Evolutionary conservation across 1,140 invertebrate species (phyloP), one percentile per base, ranked within the genome.

Genomic region (Penaeus indicus): DNA sequence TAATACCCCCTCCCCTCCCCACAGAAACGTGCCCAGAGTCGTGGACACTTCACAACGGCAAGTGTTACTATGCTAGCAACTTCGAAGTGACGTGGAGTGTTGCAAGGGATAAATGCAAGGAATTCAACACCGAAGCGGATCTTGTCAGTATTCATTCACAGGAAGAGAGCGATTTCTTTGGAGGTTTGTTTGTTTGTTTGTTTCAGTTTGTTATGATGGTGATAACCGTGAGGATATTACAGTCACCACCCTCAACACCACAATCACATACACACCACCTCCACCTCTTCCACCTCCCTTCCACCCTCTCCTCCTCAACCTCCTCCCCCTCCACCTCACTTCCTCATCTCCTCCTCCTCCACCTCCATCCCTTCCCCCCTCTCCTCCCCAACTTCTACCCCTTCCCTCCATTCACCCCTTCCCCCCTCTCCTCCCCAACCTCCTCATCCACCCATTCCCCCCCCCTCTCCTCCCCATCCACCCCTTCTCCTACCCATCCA

Each of bases 1-100:
- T 8, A 42, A 7, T 42, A 42, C 38, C n/a, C n/a, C n/a, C n/a
- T n/a, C n/a, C n/a, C n/a, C 2, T 32, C 32, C 32, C 2, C 32
- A 3, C 89, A 90, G 89, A 78, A 38, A 90, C 89, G 8, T 90
- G 89, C 25, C 86, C 86, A 32, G 27, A 78, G 16, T 22, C 47
- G 13, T 90, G 89, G 85, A 27, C 32, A 22, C 79, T 60, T n/a
- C 19, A 85, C 3, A 64, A 61, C 10, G 79, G 47, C 27, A 90
- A 88, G 85, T 90, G 89, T 85, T 90, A 90, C n/a, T 87, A 84
- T 27, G 67, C 82, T 62, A 88, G 89, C 63, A 42, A 78, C 89
- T 85, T 38, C 18, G 86, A 79, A 54, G 63, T 38, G 19, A 87
- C 89, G 10, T 88, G 81, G 72, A 22, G 82, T 22, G 85, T 61